phyloP scores from a whole-genome alignment of 2,888 invertebrate genomes.

The Oligia strigilis region DNA sequence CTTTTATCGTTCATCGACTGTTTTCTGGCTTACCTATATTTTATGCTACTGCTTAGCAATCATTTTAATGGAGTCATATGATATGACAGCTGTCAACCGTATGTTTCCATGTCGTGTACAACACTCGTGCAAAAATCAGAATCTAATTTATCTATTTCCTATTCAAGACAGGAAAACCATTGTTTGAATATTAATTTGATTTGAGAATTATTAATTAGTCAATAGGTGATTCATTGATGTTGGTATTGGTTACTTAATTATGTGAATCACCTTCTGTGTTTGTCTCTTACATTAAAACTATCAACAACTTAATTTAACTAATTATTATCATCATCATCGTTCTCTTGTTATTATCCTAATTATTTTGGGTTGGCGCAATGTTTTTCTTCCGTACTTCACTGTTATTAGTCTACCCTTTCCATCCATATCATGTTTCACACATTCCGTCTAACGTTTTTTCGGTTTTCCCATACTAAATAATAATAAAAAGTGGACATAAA shows the following conservation, averaged over 20 bases:
- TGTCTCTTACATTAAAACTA: neutral
- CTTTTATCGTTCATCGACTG: neutral
- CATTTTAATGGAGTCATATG: too few species aligned
- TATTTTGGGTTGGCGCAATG: too few species aligned
- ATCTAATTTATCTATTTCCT: slow-evolving; percentile 19
- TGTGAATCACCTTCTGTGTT: slow-evolving; percentile 13
- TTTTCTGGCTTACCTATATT: too few species aligned
- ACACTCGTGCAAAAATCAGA: slow-evolving; percentile 20
- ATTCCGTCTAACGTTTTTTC: too few species aligned
- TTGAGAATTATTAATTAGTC: slow-evolving; percentile 21
- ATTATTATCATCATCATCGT: too few species aligned
- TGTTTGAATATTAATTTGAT: slow-evolving; percentile 35
- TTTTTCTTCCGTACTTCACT: too few species aligned
- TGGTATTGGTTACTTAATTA: neutral
- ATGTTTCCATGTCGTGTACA: slow-evolving; percentile 10
- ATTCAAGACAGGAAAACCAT: slow-evolving; percentile 22
- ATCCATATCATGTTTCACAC: too few species aligned
- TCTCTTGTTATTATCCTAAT: too few species aligned
- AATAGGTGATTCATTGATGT: slow-evolving; percentile 14
- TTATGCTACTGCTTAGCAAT: too few species aligned
- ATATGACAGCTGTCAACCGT: slow-evolving; percentile 4
- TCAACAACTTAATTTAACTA: neutral
- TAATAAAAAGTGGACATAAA: too few species aligned
- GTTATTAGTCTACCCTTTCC: too few species aligned
- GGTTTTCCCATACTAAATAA: too few species aligned